Evolutionary conservation across 2,113 vertebrate species (phyloP), one percentile per base, ranked within the genome.

Genomic region (Hyaena hyaena): DNA sequence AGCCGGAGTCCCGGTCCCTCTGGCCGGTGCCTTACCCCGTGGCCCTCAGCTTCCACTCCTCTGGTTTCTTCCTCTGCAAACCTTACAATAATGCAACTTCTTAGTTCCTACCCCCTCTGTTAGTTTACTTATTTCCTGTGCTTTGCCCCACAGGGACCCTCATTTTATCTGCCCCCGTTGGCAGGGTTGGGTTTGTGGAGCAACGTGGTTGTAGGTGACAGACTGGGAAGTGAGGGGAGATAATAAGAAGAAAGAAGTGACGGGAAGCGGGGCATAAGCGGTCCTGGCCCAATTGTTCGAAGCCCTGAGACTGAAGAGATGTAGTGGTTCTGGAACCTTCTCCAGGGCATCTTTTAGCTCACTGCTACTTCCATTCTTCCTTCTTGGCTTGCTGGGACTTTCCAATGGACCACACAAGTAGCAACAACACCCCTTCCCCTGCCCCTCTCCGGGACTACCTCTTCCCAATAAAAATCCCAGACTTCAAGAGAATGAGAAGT

Each of bases 261-360:
- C 9, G 19, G 71, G 23, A 61, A 17, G 17, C 7, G 8, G n/a
- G 4, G 43, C 55, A 17, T 28, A 2, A 0, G 9, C 10, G 26
- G 10, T 69, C 39, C 83, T 82, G 79, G 68, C n/a, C 43, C 83
- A 71, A 39, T 39, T 68, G 33, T 58, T 85, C 50, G 55, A 28
- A 90, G 63, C 45, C 39, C 50, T 14, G 50, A 76, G 50, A 43
- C 31, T 14, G 16, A 28, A 87, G 45, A 53, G 15, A 17, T 5
- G 14, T n/a, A 2, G 11, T 53, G 84, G 33, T 94, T 85, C 97
- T 68, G 73, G 88, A 93, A 92, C 43, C 23, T 92, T 88, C 88
- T 94, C n/a, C 43, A 11, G 21, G 17, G 6, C 21, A 1, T 73
- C 53, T 61, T 74, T 88, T 16, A 19, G 19, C 73, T 23, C 28